Percentiles rank a stretch among this genome's conserved stretches.
Conservation (phyloP, 2,888 invertebrate genomes). For the Venustoraphidia nigricollis region DNA sequence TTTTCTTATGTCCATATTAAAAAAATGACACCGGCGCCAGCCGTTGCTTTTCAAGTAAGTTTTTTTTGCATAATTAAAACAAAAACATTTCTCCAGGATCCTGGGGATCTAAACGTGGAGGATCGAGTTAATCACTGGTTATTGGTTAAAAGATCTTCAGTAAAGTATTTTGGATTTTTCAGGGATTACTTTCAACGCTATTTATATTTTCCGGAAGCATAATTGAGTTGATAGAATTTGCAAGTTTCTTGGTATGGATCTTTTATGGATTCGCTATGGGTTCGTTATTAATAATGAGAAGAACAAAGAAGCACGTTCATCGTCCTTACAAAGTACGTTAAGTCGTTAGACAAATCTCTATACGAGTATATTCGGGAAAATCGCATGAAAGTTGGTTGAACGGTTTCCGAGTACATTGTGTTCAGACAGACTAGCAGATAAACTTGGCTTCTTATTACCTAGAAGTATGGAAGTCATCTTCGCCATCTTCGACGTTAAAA, state of each 20-base stretch:
- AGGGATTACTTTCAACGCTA: constrained; percentile 50
- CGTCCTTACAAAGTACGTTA: constrained; percentile 50
- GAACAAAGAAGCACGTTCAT: constrained; percentile 45
- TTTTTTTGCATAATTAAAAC: background rate
- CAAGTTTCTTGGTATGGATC: constrained; percentile 77
- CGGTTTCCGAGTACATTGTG: too few relatives aligned
- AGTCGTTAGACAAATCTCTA: constrained; percentile 2
- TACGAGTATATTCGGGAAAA: background rate
- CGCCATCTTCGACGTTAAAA: too few relatives aligned
- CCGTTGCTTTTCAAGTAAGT: constrained; percentile 61
- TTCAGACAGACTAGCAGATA: too few relatives aligned
- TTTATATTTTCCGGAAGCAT: constrained; percentile 64
- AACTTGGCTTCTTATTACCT: too few relatives aligned
- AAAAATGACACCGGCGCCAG: constrained; percentile 62
- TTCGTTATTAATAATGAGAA: constrained; percentile 55
- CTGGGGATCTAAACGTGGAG: background rate
- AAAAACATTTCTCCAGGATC: background rate
- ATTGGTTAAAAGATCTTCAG: background rate
- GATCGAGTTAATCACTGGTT: background rate
- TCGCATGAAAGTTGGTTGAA: too few relatives aligned
- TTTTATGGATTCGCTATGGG: constrained; percentile 75
- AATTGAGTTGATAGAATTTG: constrained; percentile 62
- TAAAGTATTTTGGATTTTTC: constrained; percentile 19
- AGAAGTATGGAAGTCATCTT: too few relatives aligned
- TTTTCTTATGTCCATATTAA: constrained; percentile 65